Evolutionary conservation across 1,140 invertebrate genomes (phyloP), one percentile per base, ranked within the genome.

Genomic region (Ephestia elutella): DNA sequence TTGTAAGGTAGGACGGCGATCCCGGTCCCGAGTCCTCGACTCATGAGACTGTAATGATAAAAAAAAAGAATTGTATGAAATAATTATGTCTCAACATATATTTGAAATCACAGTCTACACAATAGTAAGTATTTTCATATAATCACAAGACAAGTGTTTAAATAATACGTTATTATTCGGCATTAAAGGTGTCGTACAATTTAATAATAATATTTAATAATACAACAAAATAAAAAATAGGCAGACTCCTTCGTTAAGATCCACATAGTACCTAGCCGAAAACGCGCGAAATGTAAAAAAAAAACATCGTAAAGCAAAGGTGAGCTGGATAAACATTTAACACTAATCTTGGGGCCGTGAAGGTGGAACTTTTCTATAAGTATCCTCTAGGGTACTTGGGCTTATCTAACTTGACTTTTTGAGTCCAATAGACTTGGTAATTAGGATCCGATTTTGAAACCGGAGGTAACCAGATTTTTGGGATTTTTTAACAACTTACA

Each of bases 161-260:
- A 58, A 57, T 51, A 58, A 35, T 58, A 58, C 56, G n/a, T 13
- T 35, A 28, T 58, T 58, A 51, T 50, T 57, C 56, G 56, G 56
- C 44, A n/a, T 21, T 50, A 35, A 35, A 44, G 13, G 20, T n/a
- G 18, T 21, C 25, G 56, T 51, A 50, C 9, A 13, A 58, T 53
- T 25, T 38, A 57, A 53, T 64, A 25, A 3, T 25, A 25, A 25
- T 25, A 25, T 50, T 56, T 51, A 38, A 44, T 44, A 25, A 54
- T 59, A 56, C 56, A 50, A 56, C 18, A 62, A 69, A 64, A 60
- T 65, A 56, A 66, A 65, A 69, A 68, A 73, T 75, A 71, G 68
- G 66, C 68, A 75, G 66, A 75, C 49, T 70, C 62, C 49, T 65
- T 60, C n/a, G 59, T 69, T 66, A 62, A 66, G 60, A 15, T 15